A percentile compares a stretch with the other conserved stretches of the same genome.
Evolutionary conservation across 2,888 invertebrate species (phyloP).

Genomic region (Carabus problematicus): DNA sequence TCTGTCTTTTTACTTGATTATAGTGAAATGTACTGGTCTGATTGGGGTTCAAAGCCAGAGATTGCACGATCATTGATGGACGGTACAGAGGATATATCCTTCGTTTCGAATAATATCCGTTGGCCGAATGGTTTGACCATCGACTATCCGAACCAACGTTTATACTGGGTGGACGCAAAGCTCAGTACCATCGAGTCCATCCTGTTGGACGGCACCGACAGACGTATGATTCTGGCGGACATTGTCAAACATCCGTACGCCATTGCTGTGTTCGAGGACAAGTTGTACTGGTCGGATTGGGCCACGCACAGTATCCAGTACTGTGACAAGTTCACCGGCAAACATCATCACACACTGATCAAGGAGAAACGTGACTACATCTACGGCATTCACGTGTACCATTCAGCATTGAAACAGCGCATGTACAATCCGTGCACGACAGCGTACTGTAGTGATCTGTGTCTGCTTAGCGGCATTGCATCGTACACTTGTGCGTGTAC

Average conservation of each 20-base stretch:
- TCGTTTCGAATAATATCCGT: constrained; percentile 70
- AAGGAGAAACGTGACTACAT: constrained; percentile 62
- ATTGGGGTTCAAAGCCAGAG: constrained; percentile 78
- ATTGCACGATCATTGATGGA: constrained; percentile 88
- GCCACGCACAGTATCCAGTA: constrained; percentile 74
- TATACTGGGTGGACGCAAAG: constrained; percentile 91
- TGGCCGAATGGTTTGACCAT: constrained; percentile 90
- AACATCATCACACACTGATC: constrained; percentile 64
- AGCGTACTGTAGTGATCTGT: constrained; percentile 77
- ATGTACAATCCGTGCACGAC: constrained; percentile 68
- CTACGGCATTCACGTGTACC: constrained; percentile 77
- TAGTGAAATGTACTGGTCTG: constrained; percentile 90
- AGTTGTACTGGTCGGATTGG: constrained; percentile 92
- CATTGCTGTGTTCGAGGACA: constrained; percentile 86
- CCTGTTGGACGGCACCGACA: constrained; percentile 69
- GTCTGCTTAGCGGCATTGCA: constrained; percentile 68
- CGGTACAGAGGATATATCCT: constrained; percentile 67
- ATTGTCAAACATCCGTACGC: constrained; percentile 82
- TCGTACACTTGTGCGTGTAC: constrained; percentile 77
- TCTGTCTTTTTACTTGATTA: constrained; percentile 45
- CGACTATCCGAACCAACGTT: constrained; percentile 76
- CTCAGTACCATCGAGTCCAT: constrained; percentile 70
- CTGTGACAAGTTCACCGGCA: constrained; percentile 80
- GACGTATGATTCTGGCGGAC: constrained; percentile 67
- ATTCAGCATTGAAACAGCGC: constrained; percentile 69